Base-by-base conservation (phyloP, 2,888 invertebrate genomes). In the Eristalis tenax region DNA sequence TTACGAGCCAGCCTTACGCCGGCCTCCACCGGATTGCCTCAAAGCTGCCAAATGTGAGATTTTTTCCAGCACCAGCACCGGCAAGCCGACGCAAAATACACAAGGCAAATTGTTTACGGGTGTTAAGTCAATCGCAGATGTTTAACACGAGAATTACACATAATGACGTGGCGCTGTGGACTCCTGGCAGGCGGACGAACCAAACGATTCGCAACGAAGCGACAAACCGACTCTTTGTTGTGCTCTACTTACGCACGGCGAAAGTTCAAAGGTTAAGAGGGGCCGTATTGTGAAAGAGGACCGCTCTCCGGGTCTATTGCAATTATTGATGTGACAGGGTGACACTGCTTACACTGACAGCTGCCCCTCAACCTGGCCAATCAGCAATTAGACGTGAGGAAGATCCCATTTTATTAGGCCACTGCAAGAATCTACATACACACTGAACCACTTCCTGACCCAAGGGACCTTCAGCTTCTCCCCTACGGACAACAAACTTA, bases 91-190 rank as follows among this genome's bases (percentile, higher is more conserved):
- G 61, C n/a, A 59, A 59, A 23, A 71, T 56, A 26, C 63, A 13
- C 61, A 69, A 63, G 35, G 50, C 32, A 77, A 77, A 77, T 77
- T 70, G 77, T 69, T 77, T 70, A 69, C 63, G 63, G 26, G 50
- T 61, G 61, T 69, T 69, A 68, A 77, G 61, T 68, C 77, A 77
- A 77, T 76, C 68, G 76, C 75, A 66, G 74, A 69, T 69, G 69
- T 50, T 69, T 69, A 69, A 50, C 43, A 69, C 23, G 77, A 63
- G 35, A 35, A 63, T 61, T 61, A 50, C 50, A 50, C 18, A 18
- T 61, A 63, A 77, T 61, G 32, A 66, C 57, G 40, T 28, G 28
- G 43, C 28, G 18, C 2, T 28, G 43, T 38, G 28, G 57, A 59
- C 59, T 32, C 38, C 57, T 4, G 22, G n/a, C 23, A 13, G 40